Evolutionary conservation across 2,113 vertebrate species (phyloP).

Genomic region (Cervus canadensis): DNA sequence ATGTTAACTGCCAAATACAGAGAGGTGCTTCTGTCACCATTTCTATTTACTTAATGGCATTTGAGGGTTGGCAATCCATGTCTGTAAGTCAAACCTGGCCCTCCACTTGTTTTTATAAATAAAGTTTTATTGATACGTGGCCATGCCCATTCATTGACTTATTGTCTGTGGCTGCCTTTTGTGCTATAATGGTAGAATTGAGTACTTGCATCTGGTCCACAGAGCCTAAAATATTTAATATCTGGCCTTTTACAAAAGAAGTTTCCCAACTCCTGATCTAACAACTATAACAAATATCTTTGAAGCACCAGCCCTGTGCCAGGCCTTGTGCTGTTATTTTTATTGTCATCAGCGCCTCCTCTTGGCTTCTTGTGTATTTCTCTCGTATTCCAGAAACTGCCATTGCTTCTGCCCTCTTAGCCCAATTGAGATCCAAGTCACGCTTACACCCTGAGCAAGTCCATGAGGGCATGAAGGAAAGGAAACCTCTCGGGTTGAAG

Average conservation of each 20-base stretch:
- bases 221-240: neutral
- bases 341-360: neutral
- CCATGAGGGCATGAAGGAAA: neutral
- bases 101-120: neutral
- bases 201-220: neutral
- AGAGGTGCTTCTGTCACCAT: too few species aligned
- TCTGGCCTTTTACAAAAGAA: neutral
- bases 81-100: neutral
- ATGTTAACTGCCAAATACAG: neutral
- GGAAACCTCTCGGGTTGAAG: neutral
- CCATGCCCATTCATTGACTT: neutral
- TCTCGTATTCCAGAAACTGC: neutral
- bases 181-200: neutral
- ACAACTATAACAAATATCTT: neutral
- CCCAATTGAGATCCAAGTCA: neutral
- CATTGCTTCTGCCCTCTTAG: neutral
- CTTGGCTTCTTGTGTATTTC: neutral
- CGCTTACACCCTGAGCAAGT: neutral
- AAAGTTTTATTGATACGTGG: conserved; percentile 30
- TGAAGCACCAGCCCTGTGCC: neutral
- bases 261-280: neutral
- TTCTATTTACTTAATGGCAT: neutral
- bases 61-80: neutral
- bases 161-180: neutral
- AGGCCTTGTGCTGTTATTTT: neutral